These are phyloP conservation scores for Bicyclus anynana DNA, from an alignment of 1,140 invertebrate species.

Conservation along the genomic window DNA sequence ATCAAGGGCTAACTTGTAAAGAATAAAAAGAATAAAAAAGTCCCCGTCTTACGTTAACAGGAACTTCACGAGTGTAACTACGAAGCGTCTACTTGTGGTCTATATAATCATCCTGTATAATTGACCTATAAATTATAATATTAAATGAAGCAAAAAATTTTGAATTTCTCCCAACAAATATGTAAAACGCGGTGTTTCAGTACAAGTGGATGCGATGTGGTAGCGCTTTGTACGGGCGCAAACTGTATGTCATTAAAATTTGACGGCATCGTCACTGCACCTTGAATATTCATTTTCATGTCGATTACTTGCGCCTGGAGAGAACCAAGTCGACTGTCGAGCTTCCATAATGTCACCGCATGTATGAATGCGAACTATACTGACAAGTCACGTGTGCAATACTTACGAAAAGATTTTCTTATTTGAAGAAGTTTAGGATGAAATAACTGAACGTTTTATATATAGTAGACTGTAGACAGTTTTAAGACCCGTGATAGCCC, in stretches of 20 bases:
- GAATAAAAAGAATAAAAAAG: no score
- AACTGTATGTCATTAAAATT: conserved; percentile 25
- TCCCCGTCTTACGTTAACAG: no score
- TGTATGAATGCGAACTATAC: conserved; percentile 1
- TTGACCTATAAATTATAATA: background rate
- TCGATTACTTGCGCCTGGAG: conserved; percentile 15
- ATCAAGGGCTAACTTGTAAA: no score
- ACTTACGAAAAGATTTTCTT: background rate
- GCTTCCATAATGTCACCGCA: conserved; percentile 9
- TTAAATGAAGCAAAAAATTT: conserved; percentile 3
- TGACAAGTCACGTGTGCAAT: background rate
- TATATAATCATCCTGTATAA: no score
- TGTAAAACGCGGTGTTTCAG: conserved; percentile 17
- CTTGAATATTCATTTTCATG: conserved; percentile 21
- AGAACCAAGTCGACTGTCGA: background rate
- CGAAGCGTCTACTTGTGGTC: no score
- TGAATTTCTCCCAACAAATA: conserved; percentile 4
- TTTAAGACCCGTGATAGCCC: no score
- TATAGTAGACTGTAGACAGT: no score
- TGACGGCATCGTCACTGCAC: conserved; percentile 16
- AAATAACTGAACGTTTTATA: no score
- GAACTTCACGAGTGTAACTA: no score
- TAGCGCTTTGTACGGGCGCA: conserved; percentile 15
- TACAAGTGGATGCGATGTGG: conserved; percentile 10
- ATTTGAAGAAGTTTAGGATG: no score